phyloP scores from a whole-genome alignment of 2,888 invertebrate species.

The Atherix ibis region DNA sequence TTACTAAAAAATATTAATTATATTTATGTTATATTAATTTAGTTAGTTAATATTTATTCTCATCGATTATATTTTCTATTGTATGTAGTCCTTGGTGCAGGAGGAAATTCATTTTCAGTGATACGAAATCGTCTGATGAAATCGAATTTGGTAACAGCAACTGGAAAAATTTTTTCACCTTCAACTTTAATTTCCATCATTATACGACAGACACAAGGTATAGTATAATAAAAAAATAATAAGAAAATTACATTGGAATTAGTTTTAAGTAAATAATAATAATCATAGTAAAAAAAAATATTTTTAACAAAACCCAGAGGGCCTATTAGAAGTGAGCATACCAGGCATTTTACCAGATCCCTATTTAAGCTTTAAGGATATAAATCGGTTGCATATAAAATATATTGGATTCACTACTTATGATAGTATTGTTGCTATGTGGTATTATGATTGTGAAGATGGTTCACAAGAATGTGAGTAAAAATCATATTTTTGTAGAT shows the following conservation, averaged over 20 bases:
- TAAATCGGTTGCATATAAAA: slow-evolving; percentile 41
- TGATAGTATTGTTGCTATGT: slow-evolving; percentile 47
- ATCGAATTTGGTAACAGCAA: too few species aligned
- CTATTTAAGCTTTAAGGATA: slow-evolving; percentile 42
- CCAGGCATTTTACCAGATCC: slow-evolving; percentile 45
- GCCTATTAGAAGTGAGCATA: slow-evolving; percentile 44
- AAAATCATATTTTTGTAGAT: background rate
- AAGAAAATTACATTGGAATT: too few species aligned
- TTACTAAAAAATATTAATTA: too few species aligned
- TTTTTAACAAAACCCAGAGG: too few species aligned
- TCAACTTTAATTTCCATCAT: too few species aligned
- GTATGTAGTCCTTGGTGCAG: slow-evolving; percentile 44
- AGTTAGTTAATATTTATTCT: too few species aligned
- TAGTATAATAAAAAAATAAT: slow-evolving; percentile 45
- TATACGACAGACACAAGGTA: slow-evolving; percentile 49
- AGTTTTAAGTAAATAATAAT: background rate
- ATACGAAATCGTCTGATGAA: slow-evolving; percentile 41
- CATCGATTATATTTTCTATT: too few species aligned
- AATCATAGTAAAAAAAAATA: background rate
- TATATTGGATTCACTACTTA: slow-evolving; percentile 56
- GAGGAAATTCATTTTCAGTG: slow-evolving; percentile 52
- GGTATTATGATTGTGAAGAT: slow-evolving; percentile 46
- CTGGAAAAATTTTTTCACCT: too few species aligned
- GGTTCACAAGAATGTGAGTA: slow-evolving; percentile 13
- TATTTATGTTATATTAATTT: too few species aligned